phyloP scores from a whole-genome alignment of 2,797 vertebrate species.

The Fistularia tabacaria region DNA sequence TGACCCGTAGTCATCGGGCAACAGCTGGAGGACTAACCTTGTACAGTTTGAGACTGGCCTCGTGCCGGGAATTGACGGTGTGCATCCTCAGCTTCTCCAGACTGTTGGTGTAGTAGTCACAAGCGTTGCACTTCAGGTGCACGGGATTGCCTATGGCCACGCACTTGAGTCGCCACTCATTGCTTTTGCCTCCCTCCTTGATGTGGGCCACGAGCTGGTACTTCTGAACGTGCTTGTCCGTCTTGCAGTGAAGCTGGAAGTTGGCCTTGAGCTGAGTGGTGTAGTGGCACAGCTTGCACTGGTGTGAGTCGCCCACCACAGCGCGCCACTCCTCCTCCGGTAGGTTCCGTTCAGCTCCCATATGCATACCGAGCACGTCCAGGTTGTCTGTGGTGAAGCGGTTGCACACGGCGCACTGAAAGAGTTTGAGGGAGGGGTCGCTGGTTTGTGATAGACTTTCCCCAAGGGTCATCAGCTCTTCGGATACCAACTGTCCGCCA shows the following conservation, averaged over 20 bases:
- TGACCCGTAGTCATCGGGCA: not conserved
- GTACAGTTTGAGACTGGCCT: conserved; percentile 97
- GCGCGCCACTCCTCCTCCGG: conserved; percentile 98
- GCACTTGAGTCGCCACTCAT: conserved; percentile 97
- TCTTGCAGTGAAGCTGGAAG: conserved; percentile 99
- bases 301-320: conserved; percentile 92
- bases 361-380: conserved; percentile 96
- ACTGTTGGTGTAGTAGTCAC: conserved; percentile 99
- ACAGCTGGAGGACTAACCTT: conserved; percentile 81
- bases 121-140: conserved; percentile 97
- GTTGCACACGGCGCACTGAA: conserved; percentile 99
- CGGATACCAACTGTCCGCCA: conserved; percentile 93
- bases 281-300: conserved; percentile 98
- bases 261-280: conserved; percentile 99
- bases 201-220: conserved; percentile 99
- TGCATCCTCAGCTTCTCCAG: conserved; percentile 97
- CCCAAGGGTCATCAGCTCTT: conserved; percentile 97
- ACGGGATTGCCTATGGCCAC: conserved; percentile 98
- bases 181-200: conserved; percentile 98
- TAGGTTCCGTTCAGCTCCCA: conserved; percentile 91
- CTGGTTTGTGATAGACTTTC: conserved; percentile 96
- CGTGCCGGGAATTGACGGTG: conserved; percentile 93
- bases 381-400: conserved; percentile 97
- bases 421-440: conserved; percentile 96
- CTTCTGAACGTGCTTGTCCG: conserved; percentile 97